Conservation (phyloP, 2,888 invertebrate species). For the Lampropteryx suffumata region DNA sequence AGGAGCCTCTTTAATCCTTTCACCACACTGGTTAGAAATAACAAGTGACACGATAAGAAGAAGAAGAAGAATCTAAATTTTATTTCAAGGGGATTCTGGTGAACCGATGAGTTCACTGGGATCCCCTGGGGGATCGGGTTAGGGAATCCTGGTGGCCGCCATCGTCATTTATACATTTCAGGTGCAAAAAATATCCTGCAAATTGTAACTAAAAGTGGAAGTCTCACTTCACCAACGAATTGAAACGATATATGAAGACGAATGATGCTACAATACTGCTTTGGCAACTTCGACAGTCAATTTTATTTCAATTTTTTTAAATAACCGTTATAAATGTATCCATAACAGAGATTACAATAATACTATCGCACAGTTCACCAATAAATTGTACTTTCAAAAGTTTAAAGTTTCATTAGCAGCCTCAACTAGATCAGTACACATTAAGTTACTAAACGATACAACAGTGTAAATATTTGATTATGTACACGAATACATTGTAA, state of each 20-base stretch:
- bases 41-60: too few relatives aligned
- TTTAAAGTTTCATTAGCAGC: constrained; percentile 28
- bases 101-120: too few relatives aligned
- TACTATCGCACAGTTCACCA: constrained; percentile 9
- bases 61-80: too few relatives aligned
- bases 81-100: too few relatives aligned
- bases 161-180: too few relatives aligned
- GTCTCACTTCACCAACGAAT: neutral
- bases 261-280: constrained; percentile 2
- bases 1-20: too few relatives aligned
- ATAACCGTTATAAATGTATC: constrained; percentile 1
- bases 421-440: constrained; percentile 30
- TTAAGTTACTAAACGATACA: constrained; percentile 24
- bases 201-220: neutral
- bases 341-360: constrained; percentile 3
- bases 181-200: neutral
- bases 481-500: constrained; percentile 21
- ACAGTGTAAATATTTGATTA: constrained; percentile 28
- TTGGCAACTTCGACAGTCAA: constrained; percentile 22
- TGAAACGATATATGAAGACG: neutral
- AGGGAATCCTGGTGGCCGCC: too few relatives aligned
- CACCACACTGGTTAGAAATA: too few relatives aligned
- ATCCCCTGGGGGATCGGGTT: too few relatives aligned
- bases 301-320: constrained; percentile 1
- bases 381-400: constrained; percentile 34